Evolutionary conservation across 1,140 invertebrate species (phyloP).

Genomic region (Pteromalus puparum): DNA sequence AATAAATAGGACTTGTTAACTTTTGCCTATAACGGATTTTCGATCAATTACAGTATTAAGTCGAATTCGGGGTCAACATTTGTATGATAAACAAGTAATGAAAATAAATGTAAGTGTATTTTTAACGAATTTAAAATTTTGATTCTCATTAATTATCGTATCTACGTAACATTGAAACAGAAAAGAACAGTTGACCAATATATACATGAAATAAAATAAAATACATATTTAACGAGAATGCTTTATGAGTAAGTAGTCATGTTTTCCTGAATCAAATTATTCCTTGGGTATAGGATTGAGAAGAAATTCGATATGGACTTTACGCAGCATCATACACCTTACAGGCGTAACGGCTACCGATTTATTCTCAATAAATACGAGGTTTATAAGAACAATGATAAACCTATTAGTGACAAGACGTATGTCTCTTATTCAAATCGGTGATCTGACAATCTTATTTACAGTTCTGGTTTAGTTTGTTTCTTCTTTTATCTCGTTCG

Average conservation of each 20-base stretch:
- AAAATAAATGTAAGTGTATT: background rate
- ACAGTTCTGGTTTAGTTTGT: conserved; percentile 58
- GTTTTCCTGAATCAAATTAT: background rate
- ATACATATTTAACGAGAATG: conserved; percentile 2
- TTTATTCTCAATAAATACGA: conserved; percentile 74
- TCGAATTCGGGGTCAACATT: background rate
- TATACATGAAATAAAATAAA: conserved; percentile 14
- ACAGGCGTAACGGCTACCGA: conserved; percentile 54
- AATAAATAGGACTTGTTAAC: background rate
- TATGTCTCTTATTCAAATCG: conserved; percentile 55
- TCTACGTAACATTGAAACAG: background rate
- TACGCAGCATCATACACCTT: conserved; percentile 47
- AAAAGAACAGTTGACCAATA: conserved; percentile 19
- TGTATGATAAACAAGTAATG: background rate
- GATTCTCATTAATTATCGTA: background rate
- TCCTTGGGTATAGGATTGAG: conserved; percentile 31
- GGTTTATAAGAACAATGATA: conserved; percentile 61
- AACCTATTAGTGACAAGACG: conserved; percentile 62
- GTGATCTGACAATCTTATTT: conserved; percentile 62
- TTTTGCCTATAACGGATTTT: background rate
- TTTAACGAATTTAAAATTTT: background rate
- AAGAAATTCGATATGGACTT: conserved; percentile 36
- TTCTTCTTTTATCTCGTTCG: conserved; percentile 59
- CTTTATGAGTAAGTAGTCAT: background rate
- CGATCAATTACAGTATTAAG: background rate